These are phyloP conservation scores for Rhagologus leucostigma DNA, from an alignment of 2,113 vertebrate genomes.

Conservation along the genomic window DNA sequence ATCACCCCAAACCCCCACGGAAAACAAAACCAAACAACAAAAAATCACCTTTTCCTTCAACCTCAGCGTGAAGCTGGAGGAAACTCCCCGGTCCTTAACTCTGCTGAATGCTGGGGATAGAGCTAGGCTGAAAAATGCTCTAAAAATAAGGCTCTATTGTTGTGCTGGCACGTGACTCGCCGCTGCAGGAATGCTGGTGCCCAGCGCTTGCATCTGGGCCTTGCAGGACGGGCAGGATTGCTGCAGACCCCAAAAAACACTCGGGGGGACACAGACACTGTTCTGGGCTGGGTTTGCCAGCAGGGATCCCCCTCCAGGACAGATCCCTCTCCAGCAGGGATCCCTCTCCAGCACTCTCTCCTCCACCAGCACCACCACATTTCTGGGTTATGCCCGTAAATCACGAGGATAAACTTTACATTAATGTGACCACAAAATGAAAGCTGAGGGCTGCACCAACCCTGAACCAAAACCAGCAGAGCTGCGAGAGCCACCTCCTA, in stretches of 20 bases:
- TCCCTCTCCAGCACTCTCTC: background rate
- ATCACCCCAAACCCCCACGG: no score
- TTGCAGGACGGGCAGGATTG: background rate
- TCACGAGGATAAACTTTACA: background rate
- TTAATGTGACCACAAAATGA: background rate
- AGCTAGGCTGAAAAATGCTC: background rate
- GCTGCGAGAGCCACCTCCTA: background rate
- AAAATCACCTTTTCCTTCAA: background rate
- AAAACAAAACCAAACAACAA: background rate
- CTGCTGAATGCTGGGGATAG: background rate
- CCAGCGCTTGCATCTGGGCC: background rate
- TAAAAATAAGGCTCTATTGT: slow-evolving; percentile 39
- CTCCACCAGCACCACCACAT: background rate
- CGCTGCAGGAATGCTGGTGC: background rate
- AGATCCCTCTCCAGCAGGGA: background rate
- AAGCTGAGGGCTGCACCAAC: background rate
- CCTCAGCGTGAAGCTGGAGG: background rate
- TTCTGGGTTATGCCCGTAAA: background rate
- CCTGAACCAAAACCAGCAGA: background rate
- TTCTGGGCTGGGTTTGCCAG: background rate
- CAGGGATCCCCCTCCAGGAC: background rate
- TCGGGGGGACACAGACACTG: background rate
- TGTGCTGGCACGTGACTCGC: background rate
- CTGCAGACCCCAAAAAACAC: background rate
- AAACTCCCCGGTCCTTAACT: background rate